phyloP scores from a whole-genome alignment of 2,888 invertebrate species.

The Plemyria rubiginata region DNA sequence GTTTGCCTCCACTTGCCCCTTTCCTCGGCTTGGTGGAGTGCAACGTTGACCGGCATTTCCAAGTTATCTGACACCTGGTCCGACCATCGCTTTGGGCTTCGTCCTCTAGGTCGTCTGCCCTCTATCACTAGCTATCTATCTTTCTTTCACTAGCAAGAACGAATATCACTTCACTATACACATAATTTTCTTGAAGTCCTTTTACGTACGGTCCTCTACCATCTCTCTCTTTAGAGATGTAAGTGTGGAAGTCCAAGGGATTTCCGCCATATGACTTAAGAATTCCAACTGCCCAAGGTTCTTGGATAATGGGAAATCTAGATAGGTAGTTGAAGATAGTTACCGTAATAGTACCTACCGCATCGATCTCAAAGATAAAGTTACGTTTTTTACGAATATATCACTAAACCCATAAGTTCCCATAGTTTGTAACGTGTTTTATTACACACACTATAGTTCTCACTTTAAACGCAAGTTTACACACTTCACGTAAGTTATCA shows the following conservation, averaged over 20 bases:
- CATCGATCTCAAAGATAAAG: neutral
- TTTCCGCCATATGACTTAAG: neutral
- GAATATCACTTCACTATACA: constrained; percentile 22
- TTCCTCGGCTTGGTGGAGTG: too few species aligned
- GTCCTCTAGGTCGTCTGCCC: too few species aligned
- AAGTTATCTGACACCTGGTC: too few species aligned
- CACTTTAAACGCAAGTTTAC: constrained; percentile 2
- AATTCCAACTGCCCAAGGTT: too few species aligned
- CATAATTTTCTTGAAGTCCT: constrained; percentile 3
- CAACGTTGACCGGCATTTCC: too few species aligned
- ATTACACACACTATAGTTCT: too few species aligned
- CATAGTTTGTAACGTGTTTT: neutral
- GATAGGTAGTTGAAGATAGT: too few species aligned
- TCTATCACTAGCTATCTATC: too few species aligned
- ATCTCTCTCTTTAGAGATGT: neutral
- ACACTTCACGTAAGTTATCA: constrained; percentile 8
- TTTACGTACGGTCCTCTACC: neutral
- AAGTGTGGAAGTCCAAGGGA: neutral
- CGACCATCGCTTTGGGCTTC: too few species aligned
- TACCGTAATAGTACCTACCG: neutral
- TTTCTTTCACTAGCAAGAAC: constrained; percentile 11
- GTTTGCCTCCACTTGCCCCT: too few species aligned
- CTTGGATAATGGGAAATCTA: too few species aligned
- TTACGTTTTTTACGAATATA: neutral
- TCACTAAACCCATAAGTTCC: neutral